Evolutionary conservation across 2,797 vertebrate species (phyloP), one percentile per base, ranked within the genome.

Genomic region (Diplodus sargus): DNA sequence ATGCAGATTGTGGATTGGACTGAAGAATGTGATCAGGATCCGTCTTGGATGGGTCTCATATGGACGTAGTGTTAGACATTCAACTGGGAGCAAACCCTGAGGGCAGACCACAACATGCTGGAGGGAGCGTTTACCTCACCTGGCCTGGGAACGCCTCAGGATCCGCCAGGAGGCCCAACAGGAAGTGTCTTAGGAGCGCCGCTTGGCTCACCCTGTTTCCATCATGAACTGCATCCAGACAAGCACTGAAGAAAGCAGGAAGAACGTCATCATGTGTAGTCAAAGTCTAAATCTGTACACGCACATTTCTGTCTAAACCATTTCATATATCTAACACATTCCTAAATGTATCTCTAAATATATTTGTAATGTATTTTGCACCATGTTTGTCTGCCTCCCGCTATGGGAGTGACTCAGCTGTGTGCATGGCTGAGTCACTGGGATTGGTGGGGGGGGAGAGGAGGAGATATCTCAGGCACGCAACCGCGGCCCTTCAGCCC

Each of bases 351-450:
- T 47, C 2, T 48, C 10, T 43, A 53, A 62, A 70, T 66, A 14
- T 60, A 62, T 5, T 17, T 11, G 2, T 39, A 34, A 56, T 47
- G 0, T 15, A 28, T 11, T 53, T 65, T 63, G 42, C 5, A 17
- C 23, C 60, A 59, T 39, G 18, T 53, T 59, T 20, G 39, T 48
- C n/a, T 62, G 42, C 54, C 17, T 51, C 52, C 17, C 34, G 70
- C 74, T 57, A n/a, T 79, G 74, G 30, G 30, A 75, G 30, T 89
- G 82, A 87, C 70, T 89, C 84, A 85, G 82, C 76, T 84, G 67
- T 82, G 80, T 84, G 72, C 57, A 80, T 74, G 62, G 72, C 47
- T 90, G 88, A 91, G 59, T 91, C 90, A 84, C 59, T 39, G 28
- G 17, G 68, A 81, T 73, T 11, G 18, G 74, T 60, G 39, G 22